Evolutionary conservation across 2,797 vertebrate genomes (phyloP).

Genomic region (Rhinichthys osculus): DNA sequence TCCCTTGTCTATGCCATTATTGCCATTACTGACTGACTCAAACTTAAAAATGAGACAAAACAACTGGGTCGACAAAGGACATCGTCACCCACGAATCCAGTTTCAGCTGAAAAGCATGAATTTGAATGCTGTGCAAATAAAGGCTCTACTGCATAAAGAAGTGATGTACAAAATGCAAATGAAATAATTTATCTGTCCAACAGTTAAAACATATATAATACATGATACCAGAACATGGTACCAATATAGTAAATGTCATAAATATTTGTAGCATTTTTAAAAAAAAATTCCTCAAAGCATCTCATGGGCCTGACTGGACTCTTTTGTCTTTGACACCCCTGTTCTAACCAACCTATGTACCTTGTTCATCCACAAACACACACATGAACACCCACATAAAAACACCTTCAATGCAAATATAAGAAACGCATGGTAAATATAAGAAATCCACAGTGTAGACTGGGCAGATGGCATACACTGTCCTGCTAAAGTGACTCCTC

Average conservation of each 20-base stretch:
- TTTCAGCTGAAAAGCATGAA: not conserved
- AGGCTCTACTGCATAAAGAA: not conserved
- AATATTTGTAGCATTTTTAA: not conserved
- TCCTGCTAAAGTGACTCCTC: slow-evolving; percentile 44
- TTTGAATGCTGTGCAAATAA: not conserved
- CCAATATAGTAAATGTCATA: not conserved
- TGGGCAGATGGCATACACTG: slow-evolving; percentile 57
- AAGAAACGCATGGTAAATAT: slow-evolving; percentile 51
- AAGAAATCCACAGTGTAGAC: slow-evolving; percentile 52
- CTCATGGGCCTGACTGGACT: not conserved
- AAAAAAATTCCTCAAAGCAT: not conserved
- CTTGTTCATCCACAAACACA: slow-evolving; percentile 16
- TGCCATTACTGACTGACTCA: not conserved
- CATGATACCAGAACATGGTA: not conserved
- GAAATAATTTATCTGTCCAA: not conserved
- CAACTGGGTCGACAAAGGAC: not conserved
- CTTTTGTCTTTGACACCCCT: not conserved
- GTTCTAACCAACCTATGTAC: not conserved
- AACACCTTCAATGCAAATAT: slow-evolving; percentile 46
- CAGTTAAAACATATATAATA: not conserved
- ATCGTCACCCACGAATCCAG: not conserved
- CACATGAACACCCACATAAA: not conserved
- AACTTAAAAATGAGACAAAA: not conserved
- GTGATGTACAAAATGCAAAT: not conserved
- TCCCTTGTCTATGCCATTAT: not conserved